Base-by-base conservation (phyloP, 30 jellyfish, hydroid and myxozoan genomes). In the Turritopsis dohrnii region DNA sequence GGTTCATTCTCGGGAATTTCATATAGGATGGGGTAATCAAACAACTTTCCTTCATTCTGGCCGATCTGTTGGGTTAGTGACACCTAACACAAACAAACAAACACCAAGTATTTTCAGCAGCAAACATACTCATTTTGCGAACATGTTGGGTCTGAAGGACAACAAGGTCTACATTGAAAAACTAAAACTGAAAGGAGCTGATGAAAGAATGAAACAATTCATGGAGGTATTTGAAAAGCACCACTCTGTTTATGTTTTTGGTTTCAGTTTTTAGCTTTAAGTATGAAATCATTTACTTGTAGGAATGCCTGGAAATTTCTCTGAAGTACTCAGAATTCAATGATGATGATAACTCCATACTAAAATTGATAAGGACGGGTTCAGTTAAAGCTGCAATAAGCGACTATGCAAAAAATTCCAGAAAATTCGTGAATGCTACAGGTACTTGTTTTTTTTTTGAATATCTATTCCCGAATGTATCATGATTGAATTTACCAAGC, bases 1-100 rank as follows among this genome's bases (percentile, higher is more conserved):
- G 23, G 71, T 81, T 1, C 93, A 93, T 79, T 92, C 95, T 27
- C 85, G 98, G 16, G 72, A 95, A 23, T 84, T 53, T 82, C 92
- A 95, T 21, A 90, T 88, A 71, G 93, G 98, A 53, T 93, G 98
- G 98, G 82, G 79, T 65, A 85, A 90, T 74, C 71, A 81, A 23
- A 87, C 60, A 16, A 81, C 89, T 52, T 69, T 93, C 19, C 71
- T 88, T 26, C 97, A 87, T 69, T 66, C 74, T 31, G 95, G 95
- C 20, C 89, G 84, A 53, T 75, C 89, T 13, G 81, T 83, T 1
- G 90, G 93, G 1, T 9, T 52, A 1, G 83, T 18, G 27, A n/a
- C 83, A 16, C 83, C 65, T 16, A 54, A 60, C 41, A 65, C 77
- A 19, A 76, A 23, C 30, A 54, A 80, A 17, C 77, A 69, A 9